Conservation (phyloP, 2,797 vertebrate genomes). For the Knipowitschia caucasica region DNA sequence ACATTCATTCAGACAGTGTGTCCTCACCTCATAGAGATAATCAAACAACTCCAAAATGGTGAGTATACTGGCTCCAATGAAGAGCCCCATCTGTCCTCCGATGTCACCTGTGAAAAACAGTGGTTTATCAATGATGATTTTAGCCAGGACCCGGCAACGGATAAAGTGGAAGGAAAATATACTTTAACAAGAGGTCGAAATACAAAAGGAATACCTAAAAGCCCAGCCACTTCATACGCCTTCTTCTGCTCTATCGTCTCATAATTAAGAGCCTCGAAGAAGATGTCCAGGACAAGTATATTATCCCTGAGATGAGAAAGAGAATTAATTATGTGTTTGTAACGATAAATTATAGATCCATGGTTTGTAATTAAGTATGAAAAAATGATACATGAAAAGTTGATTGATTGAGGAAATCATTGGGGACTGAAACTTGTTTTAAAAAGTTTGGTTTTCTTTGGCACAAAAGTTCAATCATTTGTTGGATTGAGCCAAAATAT, state of each 20-base stretch:
- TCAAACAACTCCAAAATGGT: conserved; percentile 96
- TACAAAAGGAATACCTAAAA: conserved; percentile 80
- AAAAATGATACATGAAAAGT: too few relatives aligned
- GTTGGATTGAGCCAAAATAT: too few relatives aligned
- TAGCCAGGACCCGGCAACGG: too few relatives aligned
- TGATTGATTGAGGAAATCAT: too few relatives aligned
- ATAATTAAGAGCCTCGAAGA: conserved; percentile 98
- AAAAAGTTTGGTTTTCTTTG: too few relatives aligned
- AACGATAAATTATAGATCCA: too few relatives aligned
- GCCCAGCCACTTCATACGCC: conserved; percentile 95
- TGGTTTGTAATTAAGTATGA: too few relatives aligned
- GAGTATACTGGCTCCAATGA: conserved; percentile 96
- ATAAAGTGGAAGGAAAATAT: too few relatives aligned
- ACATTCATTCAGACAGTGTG: too few relatives aligned
- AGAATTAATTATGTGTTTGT: background rate
- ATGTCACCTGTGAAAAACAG: conserved; percentile 89
- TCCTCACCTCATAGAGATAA: conserved; percentile 92
- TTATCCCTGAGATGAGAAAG: conserved; percentile 83
- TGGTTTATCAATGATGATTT: background rate
- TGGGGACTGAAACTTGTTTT: too few relatives aligned
- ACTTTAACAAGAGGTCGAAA: background rate
- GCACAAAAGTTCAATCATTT: too few relatives aligned
- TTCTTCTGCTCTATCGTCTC: conserved; percentile 99
- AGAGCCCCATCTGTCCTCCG: conserved; percentile 97
- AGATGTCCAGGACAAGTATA: conserved; percentile 95